These are phyloP conservation scores for Pseudolycoriella hygida DNA, from an alignment of 2,888 invertebrate species.

Conservation along the genomic window DNA sequence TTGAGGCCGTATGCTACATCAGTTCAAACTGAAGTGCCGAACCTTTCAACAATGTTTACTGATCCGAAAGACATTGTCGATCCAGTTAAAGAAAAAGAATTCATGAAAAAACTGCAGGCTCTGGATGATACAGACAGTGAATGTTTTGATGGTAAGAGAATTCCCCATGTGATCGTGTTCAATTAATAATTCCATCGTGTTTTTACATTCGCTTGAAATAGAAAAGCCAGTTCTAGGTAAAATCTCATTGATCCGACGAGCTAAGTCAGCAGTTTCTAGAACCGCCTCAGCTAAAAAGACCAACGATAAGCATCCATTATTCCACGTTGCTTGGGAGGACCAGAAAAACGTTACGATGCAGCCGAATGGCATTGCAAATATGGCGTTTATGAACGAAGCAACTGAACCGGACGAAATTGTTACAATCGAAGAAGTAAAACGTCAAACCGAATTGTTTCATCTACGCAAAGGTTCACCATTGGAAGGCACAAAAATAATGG, in stretches of 20 bases:
- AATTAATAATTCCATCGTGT: not conserved
- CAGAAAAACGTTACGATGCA: conserved; percentile 12
- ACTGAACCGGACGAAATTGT: conserved; percentile 19
- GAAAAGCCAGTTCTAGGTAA: conserved; percentile 48
- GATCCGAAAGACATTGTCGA: conserved; percentile 27
- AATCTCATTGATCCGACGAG: conserved; percentile 45
- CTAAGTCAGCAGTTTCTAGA: conserved; percentile 37
- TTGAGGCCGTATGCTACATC: conserved; percentile 7
- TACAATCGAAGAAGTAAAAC: conserved; percentile 25
- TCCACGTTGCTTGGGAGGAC: conserved; percentile 13
- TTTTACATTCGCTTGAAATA: conserved; percentile 13
- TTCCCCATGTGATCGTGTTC: not conserved
- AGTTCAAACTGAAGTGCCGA: not conserved
- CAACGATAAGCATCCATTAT: conserved; percentile 11
- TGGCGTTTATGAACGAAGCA: conserved; percentile 17
- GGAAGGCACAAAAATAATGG: conserved; percentile 10
- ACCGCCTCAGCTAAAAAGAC: conserved; percentile 11
- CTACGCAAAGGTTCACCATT: conserved; percentile 22
- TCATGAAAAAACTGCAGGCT: conserved; percentile 25
- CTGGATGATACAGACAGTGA: conserved; percentile 26
- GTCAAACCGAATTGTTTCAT: conserved; percentile 27
- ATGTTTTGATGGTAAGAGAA: conserved; percentile 14
- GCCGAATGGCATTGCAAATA: conserved; percentile 21
- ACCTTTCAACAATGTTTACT: conserved; percentile 16
- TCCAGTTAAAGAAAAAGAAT: conserved; percentile 25